Evolutionary conservation across 2,113 vertebrate species (phyloP).

Genomic region (Notothenia rossii): DNA sequence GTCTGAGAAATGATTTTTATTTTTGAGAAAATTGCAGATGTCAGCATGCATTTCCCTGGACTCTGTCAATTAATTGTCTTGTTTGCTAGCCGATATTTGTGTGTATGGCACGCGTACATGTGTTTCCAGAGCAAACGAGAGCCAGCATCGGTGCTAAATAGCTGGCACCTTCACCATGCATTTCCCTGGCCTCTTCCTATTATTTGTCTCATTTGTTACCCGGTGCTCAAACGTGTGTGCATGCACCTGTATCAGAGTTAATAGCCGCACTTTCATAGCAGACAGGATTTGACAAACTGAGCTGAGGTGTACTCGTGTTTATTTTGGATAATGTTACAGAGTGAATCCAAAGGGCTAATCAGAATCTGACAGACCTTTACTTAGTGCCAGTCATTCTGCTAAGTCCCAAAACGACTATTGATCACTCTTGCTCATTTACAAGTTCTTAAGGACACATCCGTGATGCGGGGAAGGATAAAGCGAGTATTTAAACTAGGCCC

Average conservation of each 20-base stretch:
- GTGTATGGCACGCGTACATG: background rate
- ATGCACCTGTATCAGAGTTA: conserved; percentile 50
- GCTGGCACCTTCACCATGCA: conserved; percentile 43
- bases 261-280: conserved; percentile 37
- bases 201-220: conserved; percentile 57
- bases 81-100: conserved; percentile 43
- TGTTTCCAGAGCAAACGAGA: background rate
- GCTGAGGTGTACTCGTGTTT: conserved; percentile 32
- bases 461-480: conserved; percentile 11
- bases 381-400: conserved; percentile 33
- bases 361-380: conserved; percentile 32
- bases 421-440: conserved; percentile 14
- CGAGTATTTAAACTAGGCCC: conserved; percentile 11
- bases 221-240: conserved; percentile 24
- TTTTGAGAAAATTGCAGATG: conserved; percentile 66
- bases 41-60: conserved; percentile 60
- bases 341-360: conserved; percentile 50
- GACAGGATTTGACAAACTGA: conserved; percentile 58
- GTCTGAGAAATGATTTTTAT: conserved; percentile 69
- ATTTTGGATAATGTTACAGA: conserved; percentile 38
- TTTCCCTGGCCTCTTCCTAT: conserved; percentile 46
- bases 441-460: conserved; percentile 3
- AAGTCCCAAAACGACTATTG: conserved; percentile 29
- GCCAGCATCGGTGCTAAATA: conserved; percentile 52
- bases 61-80: conserved; percentile 66